Base-by-base conservation (phyloP, 2,797 vertebrate genomes). In the Apogon talboti region DNA sequence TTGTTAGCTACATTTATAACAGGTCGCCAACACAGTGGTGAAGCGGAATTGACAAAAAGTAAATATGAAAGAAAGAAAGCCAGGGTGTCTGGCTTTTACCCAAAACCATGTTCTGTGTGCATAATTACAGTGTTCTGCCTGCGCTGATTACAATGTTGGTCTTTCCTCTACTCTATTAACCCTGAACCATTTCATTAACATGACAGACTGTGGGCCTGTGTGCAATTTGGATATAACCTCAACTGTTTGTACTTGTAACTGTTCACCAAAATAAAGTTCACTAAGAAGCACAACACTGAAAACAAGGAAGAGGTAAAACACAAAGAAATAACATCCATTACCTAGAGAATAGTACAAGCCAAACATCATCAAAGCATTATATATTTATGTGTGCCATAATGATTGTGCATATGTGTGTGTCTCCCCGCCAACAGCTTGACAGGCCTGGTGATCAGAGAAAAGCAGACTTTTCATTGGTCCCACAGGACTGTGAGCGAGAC, bases 71-170 rank as follows among this genome's bases (percentile, higher is more conserved):
- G 54, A 54, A 75, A 81, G 66, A 84, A 74, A 30, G 66, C 63
- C 55, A 71, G 38, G 62, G 75, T 88, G 85, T 87, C 79, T 78
- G 76, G 83, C 81, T 83, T 89, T 84, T 87, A 59, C 82, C 79
- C 74, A 53, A 87, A 87, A 84, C 79, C 81, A 64, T 82, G 79
- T 84, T 88, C 80, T 81, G 80, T 84, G 74, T 79, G 84, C 61
- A 30, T 90, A 87, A 91, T 87, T 88, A 86, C 79, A 88, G 87
- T 37, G 13, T 68, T 83, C 47, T 83, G 69, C 73, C 63, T 49
- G 73, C 38, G 11, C 71, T 89, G 84, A 91, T 91, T 88, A 92
- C 83, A 85, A 81, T 87, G 84, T 90, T 87, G 84, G 84, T 87
- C 82, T 87, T 85, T 78, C 69, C 74, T 87, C 83, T 84, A 74